A percentile compares a stretch with the other conserved stretches of the same genome.
Conservation (phyloP, 2,113 vertebrate species). For the Grammomys dolichurus region DNA sequence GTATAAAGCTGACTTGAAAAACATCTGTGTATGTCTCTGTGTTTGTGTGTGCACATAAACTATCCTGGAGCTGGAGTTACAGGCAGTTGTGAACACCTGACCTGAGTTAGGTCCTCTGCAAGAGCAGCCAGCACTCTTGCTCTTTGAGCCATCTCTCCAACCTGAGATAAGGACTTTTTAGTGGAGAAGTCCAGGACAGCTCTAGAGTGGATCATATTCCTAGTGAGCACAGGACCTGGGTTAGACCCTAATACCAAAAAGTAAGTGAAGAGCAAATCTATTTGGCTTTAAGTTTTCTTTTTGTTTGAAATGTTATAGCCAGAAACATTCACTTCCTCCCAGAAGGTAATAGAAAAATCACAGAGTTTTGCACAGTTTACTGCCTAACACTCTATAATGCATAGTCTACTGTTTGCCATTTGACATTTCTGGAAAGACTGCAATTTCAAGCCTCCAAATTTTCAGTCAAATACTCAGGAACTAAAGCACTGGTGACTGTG, state of each 20-base stretch:
- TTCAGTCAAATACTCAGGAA: slow-evolving; percentile 27
- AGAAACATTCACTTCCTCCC: slow-evolving; percentile 16
- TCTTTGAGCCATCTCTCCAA: neutral
- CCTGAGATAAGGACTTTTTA: neutral
- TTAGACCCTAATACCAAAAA: neutral
- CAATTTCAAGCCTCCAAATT: slow-evolving; percentile 45
- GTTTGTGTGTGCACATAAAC: neutral
- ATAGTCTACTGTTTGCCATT: slow-evolving; percentile 44
- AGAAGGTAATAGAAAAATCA: slow-evolving; percentile 51
- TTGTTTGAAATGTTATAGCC: neutral
- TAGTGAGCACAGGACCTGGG: neutral
- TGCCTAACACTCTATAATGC: neutral
- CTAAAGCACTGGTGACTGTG: slow-evolving; percentile 6
- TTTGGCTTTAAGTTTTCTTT: neutral
- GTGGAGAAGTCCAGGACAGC: neutral
- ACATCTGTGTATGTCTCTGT: neutral
- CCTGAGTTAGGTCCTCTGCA: neutral
- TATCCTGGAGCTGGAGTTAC: neutral
- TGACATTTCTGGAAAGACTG: slow-evolving; percentile 49
- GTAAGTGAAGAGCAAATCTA: neutral
- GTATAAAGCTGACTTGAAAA: neutral
- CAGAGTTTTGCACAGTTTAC: slow-evolving; percentile 36
- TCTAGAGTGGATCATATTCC: neutral
- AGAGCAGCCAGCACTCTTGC: neutral
- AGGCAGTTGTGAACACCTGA: neutral